phyloP scores from a whole-genome alignment of 2,797 vertebrate genomes.

The Helarctos malayanus region DNA sequence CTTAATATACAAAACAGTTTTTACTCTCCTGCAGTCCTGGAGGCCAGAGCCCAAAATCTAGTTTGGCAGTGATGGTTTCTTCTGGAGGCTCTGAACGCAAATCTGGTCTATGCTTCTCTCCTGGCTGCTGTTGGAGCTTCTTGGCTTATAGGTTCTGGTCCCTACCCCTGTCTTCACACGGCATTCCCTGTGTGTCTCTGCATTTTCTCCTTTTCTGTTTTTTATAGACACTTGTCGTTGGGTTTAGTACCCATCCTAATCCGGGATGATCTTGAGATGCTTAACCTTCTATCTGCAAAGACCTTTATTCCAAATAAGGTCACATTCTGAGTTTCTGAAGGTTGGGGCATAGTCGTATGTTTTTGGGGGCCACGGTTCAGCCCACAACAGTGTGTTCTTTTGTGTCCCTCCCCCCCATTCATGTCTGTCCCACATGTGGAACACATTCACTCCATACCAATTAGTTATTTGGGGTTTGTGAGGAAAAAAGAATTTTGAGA shows the following conservation, averaged over 20 bases:
- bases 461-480: not conserved
- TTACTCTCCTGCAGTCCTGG: not conserved
- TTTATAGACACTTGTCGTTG: not conserved
- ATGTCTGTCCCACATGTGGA: not conserved
- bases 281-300: not conserved
- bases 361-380: not conserved
- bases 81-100: not conserved
- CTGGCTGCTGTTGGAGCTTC: not conserved
- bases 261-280: not conserved
- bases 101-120: fast-evolving
- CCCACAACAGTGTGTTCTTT: no score
- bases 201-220: not conserved
- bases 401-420: not conserved
- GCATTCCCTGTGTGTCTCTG: fast-evolving
- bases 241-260: not conserved
- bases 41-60: not conserved
- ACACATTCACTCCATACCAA: not conserved
- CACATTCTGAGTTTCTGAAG: not conserved
- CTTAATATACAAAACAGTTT: not conserved
- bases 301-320: not conserved
- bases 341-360: not conserved
- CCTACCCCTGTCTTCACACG: fast-evolving
- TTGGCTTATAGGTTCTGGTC: no score
- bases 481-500: not conserved
- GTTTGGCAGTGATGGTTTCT: fast-evolving